A percentile compares a stretch with the other conserved stretches of the same genome.
These are phyloP conservation scores for Agelaius tricolor DNA, from an alignment of 2,113 vertebrate species.

Conservation along the genomic window DNA sequence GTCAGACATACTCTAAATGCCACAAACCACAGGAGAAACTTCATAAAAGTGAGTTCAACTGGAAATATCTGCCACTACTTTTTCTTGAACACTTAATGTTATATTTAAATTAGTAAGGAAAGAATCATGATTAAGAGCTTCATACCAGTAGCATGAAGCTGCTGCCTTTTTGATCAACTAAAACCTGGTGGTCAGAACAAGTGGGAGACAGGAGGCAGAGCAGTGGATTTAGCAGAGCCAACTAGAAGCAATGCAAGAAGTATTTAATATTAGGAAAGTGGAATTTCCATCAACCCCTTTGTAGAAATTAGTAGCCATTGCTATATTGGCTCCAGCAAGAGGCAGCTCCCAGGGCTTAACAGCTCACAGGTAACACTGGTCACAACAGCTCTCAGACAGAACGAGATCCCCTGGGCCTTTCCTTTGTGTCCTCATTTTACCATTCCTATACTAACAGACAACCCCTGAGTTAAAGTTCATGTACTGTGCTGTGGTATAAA, in stretches of 20 bases:
- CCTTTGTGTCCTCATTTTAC: background rate
- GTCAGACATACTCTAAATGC: background rate
- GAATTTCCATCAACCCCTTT: background rate
- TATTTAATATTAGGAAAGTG: background rate
- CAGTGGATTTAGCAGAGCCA: background rate
- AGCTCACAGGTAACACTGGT: background rate
- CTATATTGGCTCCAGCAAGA: background rate
- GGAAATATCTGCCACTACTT: background rate
- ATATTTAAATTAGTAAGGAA: background rate
- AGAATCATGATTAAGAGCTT: background rate
- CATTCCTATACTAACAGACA: background rate
- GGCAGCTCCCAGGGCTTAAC: background rate
- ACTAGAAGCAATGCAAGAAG: background rate
- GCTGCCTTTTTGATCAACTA: background rate
- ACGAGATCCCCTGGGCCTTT: accelerated
- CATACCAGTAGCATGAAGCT: background rate
- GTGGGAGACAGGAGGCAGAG: background rate
- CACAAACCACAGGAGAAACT: background rate
- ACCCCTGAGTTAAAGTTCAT: background rate
- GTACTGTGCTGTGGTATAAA: background rate
- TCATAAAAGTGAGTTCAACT: background rate
- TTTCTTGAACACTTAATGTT: background rate
- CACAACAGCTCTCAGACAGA: background rate
- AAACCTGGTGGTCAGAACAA: background rate
- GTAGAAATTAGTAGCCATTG: accelerated